phyloP scores from a whole-genome alignment of 2,113 vertebrate species.

The Apeltes quadracus region DNA sequence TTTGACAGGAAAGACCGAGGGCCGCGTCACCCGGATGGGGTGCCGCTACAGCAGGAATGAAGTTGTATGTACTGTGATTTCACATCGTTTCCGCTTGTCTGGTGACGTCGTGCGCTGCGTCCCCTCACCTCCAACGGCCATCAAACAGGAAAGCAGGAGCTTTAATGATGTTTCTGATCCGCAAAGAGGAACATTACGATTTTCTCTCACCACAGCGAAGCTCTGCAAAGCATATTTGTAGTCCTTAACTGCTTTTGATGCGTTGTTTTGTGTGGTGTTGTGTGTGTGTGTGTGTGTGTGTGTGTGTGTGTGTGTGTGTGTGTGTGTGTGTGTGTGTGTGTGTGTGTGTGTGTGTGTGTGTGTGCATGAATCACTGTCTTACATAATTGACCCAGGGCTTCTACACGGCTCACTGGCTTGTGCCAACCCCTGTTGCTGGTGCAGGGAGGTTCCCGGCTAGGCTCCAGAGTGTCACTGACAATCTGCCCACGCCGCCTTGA shows the following conservation, averaged over 20 bases:
- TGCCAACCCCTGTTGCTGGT: constrained; percentile 63
- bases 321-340: constrained; percentile 1
- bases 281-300: constrained; percentile 25
- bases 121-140: too few relatives aligned
- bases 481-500: constrained; percentile 74
- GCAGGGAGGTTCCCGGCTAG: constrained; percentile 69
- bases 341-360: constrained; percentile 24
- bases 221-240: constrained; percentile 22
- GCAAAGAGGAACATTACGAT: constrained; percentile 9
- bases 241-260: constrained; percentile 32
- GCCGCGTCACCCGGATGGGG: constrained; percentile 59
- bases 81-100: too few relatives aligned
- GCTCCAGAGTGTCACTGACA: constrained; percentile 74
- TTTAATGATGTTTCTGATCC: constrained; percentile 41
- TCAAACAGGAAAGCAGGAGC: too few relatives aligned
- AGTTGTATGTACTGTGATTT: constrained; percentile 65
- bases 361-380: constrained; percentile 64
- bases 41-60: constrained; percentile 48
- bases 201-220: constrained; percentile 1
- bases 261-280: constrained; percentile 3
- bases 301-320: constrained; percentile 4
- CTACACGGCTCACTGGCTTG: constrained; percentile 69
- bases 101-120: too few relatives aligned
- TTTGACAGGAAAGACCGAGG: constrained; percentile 25
- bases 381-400: constrained; percentile 73